Evolutionary conservation across 2,797 vertebrate genomes (phyloP).

Genomic region (Brachymystax lenok): DNA sequence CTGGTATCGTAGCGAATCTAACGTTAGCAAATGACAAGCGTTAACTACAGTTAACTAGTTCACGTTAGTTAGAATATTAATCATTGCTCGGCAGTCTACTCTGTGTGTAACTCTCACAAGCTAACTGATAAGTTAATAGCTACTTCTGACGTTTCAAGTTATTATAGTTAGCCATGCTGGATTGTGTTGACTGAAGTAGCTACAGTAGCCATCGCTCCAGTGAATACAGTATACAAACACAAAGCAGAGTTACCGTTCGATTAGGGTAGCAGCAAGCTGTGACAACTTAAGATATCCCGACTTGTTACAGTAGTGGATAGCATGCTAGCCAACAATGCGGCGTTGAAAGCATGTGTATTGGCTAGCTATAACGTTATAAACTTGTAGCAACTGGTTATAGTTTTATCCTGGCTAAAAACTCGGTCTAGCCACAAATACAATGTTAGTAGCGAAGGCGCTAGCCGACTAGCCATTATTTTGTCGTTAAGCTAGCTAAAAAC

Average conservation of each 20-base stretch:
- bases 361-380: neutral
- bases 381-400: neutral
- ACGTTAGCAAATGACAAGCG: no score
- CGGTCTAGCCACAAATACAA: neutral
- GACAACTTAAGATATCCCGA: no score
- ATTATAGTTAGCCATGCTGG: no score
- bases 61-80: neutral
- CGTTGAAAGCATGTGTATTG: neutral
- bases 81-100: slow-evolving; percentile 4
- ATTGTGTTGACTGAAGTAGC: no score
- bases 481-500: no score
- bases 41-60: neutral
- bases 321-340: neutral
- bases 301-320: neutral
- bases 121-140: slow-evolving; percentile 6
- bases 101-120: neutral
- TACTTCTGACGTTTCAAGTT: neutral
- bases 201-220: no score
- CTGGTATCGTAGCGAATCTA: neutral
- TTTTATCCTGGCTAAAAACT: neutral
- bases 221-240: no score
- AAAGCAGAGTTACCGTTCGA: no score
- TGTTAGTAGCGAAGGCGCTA: neutral
- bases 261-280: no score
- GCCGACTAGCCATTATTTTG: neutral